Evolutionary conservation across 2,888 invertebrate species (phyloP).

Genomic region (Chymomyza fuscimana): DNA sequence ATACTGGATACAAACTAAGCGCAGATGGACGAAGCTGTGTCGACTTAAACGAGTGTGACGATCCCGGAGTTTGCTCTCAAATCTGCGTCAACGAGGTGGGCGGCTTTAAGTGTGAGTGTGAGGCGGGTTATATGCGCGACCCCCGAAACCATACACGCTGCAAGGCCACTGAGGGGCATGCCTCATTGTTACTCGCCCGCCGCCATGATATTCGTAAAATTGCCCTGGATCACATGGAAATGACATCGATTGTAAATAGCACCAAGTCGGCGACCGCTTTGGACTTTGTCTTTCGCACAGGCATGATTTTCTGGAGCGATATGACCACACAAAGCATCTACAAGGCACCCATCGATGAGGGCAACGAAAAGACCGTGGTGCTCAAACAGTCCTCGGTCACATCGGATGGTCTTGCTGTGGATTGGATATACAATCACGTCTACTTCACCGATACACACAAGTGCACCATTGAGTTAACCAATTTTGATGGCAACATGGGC

Average conservation of each 20-base stretch:
- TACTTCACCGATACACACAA: slow-evolving; percentile 98
- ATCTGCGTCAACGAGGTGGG: slow-evolving; percentile 95
- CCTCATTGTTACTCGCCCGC: slow-evolving; percentile 92
- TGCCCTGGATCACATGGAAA: slow-evolving; percentile 93
- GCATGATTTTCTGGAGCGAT: slow-evolving; percentile 99
- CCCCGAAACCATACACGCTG: slow-evolving; percentile 91
- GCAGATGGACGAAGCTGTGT: slow-evolving; percentile 89
- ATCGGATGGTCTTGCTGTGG: slow-evolving; percentile 98
- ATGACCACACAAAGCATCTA: slow-evolving; percentile 94
- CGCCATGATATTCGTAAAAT: slow-evolving; percentile 95
- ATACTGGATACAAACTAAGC: slow-evolving; percentile 86
- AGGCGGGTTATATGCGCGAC: slow-evolving; percentile 91
- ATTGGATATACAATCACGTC: slow-evolving; percentile 98
- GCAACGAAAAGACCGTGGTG: slow-evolving; percentile 90
- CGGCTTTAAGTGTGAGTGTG: slow-evolving; percentile 94
- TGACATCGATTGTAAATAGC: slow-evolving; percentile 95
- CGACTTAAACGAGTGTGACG: slow-evolving; percentile 95
- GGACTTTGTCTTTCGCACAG: slow-evolving; percentile 95
- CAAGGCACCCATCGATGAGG: slow-evolving; percentile 96
- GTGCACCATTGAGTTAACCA: slow-evolving; percentile 95
- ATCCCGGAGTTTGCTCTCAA: slow-evolving; percentile 96
- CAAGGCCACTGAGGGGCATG: slow-evolving; percentile 94
- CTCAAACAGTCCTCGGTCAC: slow-evolving; percentile 91
- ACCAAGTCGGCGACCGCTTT: slow-evolving; percentile 95
- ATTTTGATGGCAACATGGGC: slow-evolving; percentile 94